These are phyloP conservation scores for Drosophila murphyi DNA, from an alignment of 1,140 invertebrate species.

Conservation along the genomic window DNA sequence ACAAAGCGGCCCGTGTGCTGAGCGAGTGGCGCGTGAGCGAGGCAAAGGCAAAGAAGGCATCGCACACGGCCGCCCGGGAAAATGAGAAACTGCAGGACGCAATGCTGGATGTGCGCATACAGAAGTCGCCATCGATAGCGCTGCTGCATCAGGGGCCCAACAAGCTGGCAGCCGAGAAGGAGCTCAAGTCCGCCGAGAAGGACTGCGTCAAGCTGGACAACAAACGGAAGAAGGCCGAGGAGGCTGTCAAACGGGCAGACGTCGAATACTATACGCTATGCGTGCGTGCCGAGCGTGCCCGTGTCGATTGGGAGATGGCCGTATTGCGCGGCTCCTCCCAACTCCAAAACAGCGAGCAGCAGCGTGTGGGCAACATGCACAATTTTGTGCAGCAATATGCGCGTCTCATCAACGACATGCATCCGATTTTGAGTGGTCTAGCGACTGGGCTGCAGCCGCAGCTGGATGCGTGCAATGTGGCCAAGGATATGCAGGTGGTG, in stretches of 20 bases:
- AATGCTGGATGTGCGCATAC: conserved; percentile 85
- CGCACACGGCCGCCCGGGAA: conserved; percentile 92
- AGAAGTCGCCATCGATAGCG: conserved; percentile 85
- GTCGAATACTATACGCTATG: conserved; percentile 97
- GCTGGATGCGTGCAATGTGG: conserved; percentile 79
- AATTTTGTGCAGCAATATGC: conserved; percentile 91
- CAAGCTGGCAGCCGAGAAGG: conserved; percentile 80
- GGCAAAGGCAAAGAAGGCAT: conserved; percentile 93
- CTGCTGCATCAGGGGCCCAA: conserved; percentile 84
- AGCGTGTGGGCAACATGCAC: conserved; percentile 93
- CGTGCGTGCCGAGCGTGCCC: conserved; percentile 93
- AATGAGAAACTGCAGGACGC: conserved; percentile 95
- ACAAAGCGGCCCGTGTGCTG: conserved; percentile 92
- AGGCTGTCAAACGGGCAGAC: conserved; percentile 94
- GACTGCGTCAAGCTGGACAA: conserved; percentile 91
- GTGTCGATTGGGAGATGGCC: conserved; percentile 96
- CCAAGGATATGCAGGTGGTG: conserved; percentile 81
- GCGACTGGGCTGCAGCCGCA: conserved; percentile 66
- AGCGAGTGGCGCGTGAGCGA: conserved; percentile 94
- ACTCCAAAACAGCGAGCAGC: conserved; percentile 94
- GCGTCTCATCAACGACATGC: conserved; percentile 90
- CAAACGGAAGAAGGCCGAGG: conserved; percentile 95
- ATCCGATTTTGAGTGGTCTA: conserved; percentile 88
- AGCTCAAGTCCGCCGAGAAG: conserved; percentile 85
- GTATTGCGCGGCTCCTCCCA: conserved; percentile 92